Percentiles rank a stretch among this genome's conserved stretches.
Conservation (phyloP, 2,888 invertebrate genomes). For the Eucera pruinosa region DNA sequence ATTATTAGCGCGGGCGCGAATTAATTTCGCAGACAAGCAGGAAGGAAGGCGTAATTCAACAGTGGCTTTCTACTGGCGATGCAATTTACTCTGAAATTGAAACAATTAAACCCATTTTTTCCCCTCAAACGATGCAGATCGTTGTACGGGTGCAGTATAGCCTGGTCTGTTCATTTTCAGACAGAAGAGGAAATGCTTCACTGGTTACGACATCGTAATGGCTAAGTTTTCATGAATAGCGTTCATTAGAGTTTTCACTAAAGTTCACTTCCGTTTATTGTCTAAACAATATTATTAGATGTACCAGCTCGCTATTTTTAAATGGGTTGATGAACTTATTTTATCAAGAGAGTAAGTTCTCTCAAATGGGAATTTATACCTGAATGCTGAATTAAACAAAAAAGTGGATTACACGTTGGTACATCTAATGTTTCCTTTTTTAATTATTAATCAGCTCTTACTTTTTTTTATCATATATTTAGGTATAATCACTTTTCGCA, state of each 20-base stretch:
- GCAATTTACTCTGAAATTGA: slow-evolving; percentile 74
- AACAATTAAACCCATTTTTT: slow-evolving; percentile 70
- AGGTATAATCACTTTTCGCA: too few relatives aligned
- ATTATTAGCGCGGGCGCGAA: slow-evolving; percentile 72
- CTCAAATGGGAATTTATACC: too few relatives aligned
- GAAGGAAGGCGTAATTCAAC: slow-evolving; percentile 75
- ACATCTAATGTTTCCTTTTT: too few relatives aligned
- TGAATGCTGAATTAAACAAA: too few relatives aligned
- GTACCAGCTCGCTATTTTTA: too few relatives aligned
- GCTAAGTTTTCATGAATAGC: slow-evolving; percentile 40
- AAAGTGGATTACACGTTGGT: too few relatives aligned
- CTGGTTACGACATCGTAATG: slow-evolving; percentile 48
- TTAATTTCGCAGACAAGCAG: slow-evolving; percentile 72
- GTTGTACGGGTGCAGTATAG: slow-evolving; percentile 58
- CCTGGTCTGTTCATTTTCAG: slow-evolving; percentile 40
- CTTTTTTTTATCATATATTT: neutral
- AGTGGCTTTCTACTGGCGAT: slow-evolving; percentile 67
- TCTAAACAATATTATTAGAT: neutral
- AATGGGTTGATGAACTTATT: too few relatives aligned
- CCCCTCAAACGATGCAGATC: slow-evolving; percentile 56
- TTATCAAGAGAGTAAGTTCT: too few relatives aligned
- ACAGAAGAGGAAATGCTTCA: slow-evolving; percentile 55
- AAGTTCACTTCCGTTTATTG: slow-evolving; percentile 22
- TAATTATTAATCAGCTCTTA: slow-evolving; percentile 8
- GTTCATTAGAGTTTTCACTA: slow-evolving; percentile 8